Evolutionary conservation across 2,797 vertebrate species (phyloP).

Genomic region (Enoplosus armatus): DNA sequence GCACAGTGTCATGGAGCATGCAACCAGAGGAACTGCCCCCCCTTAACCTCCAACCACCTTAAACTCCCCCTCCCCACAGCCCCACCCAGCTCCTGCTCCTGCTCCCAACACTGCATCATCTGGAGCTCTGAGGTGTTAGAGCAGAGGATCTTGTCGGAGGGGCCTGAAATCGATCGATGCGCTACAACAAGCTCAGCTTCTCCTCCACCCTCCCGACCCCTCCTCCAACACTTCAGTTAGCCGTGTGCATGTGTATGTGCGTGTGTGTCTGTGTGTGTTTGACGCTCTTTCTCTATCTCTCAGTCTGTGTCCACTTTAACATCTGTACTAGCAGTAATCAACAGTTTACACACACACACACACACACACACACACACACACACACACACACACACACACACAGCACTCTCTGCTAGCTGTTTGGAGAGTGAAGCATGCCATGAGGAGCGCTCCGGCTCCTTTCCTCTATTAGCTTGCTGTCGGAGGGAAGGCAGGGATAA

Average conservation of each 20-base stretch:
- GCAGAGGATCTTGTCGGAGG: conserved; percentile 73
- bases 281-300: conserved; percentile 35
- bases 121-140: conserved; percentile 73
- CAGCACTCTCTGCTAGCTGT: conserved; percentile 41
- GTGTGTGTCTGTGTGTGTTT: conserved; percentile 42
- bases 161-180: conserved; percentile 80
- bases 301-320: conserved; percentile 70
- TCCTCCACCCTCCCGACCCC: neutral
- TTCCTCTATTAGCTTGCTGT: conserved; percentile 79
- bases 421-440: conserved; percentile 64
- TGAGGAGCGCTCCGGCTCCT: conserved; percentile 59
- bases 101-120: conserved; percentile 69
- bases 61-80: neutral
- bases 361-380: conserved; percentile 24
- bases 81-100: conserved; percentile 22
- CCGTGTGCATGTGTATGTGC: conserved; percentile 34
- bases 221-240: conserved; percentile 41
- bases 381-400: conserved; percentile 26
- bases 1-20: conserved; percentile 73
- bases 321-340: conserved; percentile 78
- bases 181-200: conserved; percentile 53
- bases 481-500: conserved; percentile 79
- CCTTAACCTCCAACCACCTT: conserved; percentile 29
- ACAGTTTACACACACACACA: conserved; percentile 70
- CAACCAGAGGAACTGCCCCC: conserved; percentile 31